Evolutionary conservation across 1,140 invertebrate species (phyloP), one percentile per base, ranked within the genome.

Genomic region (Orchesella cincta): DNA sequence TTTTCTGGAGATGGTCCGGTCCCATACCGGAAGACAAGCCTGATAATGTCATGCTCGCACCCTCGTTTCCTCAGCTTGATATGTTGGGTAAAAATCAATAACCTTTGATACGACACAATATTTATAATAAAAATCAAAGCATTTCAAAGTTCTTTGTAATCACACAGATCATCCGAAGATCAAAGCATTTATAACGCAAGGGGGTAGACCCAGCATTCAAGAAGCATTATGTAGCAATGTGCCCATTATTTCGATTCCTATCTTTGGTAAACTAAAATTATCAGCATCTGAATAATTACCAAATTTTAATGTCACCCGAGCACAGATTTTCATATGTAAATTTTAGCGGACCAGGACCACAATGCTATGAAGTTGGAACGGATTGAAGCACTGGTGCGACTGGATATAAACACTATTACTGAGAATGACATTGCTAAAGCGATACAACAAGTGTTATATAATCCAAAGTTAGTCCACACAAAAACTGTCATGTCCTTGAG

Each of bases 1-100:
- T 73, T 31, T n/a, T 73, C 14, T 73, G 71, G 71, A 73, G 36
- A 23, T 73, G 71, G 71, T 1, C 3, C 26, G 71, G 71, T n/a
- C 2, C 34, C 23, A 31, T 14, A 8, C 71, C 71, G 16, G 34
- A 20, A n/a, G 23, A 36, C 23, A 36, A 36, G 3, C 71, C 71
- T 3, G 28, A 46, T 5, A 73, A 73, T 26, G 12, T 73, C 1
- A 12, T 73, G 34, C 20, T 73, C 3, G 8, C 3, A 16, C 2
- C 8, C 5, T 73, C 33, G 71, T 36, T 73, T 51, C 34, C 34
- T 1, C 71, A 73, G 71, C 34, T 5, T 2, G 39, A 73, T 28
- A 26, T 73, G 3, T 28, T 73, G 23, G 34, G 33, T 39, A 71
- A 71, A 8, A 12, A n/a, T n/a, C n/a, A n/a, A n/a, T n/a, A n/a